These are phyloP conservation scores for Scatophagus argus DNA, from an alignment of 2,113 vertebrate genomes.

Conservation along the genomic window DNA sequence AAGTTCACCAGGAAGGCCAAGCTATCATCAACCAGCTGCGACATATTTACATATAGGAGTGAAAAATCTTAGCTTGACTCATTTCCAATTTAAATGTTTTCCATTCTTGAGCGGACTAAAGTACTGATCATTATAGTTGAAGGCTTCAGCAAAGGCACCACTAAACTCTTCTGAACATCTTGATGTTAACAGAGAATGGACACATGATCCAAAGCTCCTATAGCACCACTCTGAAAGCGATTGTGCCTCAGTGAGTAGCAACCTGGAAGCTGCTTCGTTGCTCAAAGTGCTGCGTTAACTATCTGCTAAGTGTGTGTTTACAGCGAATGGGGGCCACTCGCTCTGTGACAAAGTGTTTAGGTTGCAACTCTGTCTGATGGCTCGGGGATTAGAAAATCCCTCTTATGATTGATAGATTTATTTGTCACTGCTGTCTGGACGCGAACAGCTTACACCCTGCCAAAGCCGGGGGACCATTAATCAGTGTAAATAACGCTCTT, in stretches of 20 bases:
- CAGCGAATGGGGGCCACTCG: conserved; percentile 21
- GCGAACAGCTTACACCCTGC: conserved; percentile 68
- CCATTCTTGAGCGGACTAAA: not conserved
- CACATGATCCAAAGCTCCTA: not conserved
- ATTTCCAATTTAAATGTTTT: no score
- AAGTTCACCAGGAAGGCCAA: not conserved
- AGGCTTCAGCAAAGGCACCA: not conserved
- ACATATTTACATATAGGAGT: not conserved
- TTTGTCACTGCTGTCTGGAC: conserved; percentile 81
- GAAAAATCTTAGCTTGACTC: not conserved
- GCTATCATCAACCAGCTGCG: not conserved
- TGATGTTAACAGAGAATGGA: not conserved
- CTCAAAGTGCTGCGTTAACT: conserved; percentile 67
- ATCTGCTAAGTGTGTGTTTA: conserved; percentile 57
- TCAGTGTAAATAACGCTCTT: conserved; percentile 81
- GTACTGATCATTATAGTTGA: no score
- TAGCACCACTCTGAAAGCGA: not conserved
- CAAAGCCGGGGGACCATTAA: conserved; percentile 78
- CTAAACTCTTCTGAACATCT: not conserved
- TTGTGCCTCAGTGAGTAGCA: no score
- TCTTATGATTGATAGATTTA: conserved; percentile 85
- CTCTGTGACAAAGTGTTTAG: conserved; percentile 80
- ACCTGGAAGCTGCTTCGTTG: conserved; percentile 12
- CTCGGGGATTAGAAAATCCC: conserved; percentile 79
- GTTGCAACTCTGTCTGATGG: conserved; percentile 79